These are phyloP conservation scores for Caenorhabditis japonica DNA, from an alignment of 2,888 invertebrate genomes.

Conservation along the genomic window DNA sequence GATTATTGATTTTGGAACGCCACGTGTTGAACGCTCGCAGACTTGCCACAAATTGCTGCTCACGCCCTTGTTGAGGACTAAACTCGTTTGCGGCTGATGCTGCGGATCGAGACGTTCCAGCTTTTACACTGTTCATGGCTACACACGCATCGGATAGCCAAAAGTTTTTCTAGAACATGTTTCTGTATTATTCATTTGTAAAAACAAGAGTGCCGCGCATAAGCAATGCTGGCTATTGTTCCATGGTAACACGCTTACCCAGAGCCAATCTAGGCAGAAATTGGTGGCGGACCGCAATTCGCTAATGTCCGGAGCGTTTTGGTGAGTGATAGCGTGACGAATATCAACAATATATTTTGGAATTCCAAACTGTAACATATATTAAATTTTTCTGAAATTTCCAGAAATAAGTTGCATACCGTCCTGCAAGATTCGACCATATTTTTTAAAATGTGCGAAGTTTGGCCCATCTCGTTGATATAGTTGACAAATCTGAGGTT, in stretches of 20 bases:
- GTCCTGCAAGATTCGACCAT: constrained; percentile 12
- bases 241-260: constrained; percentile 77
- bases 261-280: constrained; percentile 84
- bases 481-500: constrained; percentile 77
- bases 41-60: constrained; percentile 16
- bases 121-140: constrained; percentile 34
- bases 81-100: neutral
- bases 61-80: constrained; percentile 7
- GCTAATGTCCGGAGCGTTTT: constrained; percentile 82
- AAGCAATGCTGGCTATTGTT: too few relatives aligned
- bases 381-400: too few relatives aligned
- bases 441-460: neutral
- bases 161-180: constrained; percentile 34
- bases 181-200: too few relatives aligned
- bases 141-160: constrained; percentile 27
- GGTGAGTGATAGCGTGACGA: constrained; percentile 86
- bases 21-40: constrained; percentile 18
- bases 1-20: constrained; percentile 20
- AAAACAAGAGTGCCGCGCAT: too few relatives aligned
- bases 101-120: neutral
- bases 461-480: constrained; percentile 76
- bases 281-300: constrained; percentile 82
- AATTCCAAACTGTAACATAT: constrained; percentile 82
- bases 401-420: neutral
- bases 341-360: constrained; percentile 87